Percentiles rank a stretch among this genome's conserved stretches.
Evolutionary conservation across 2,113 vertebrate genomes (phyloP).

Genomic region (Gasterosteus nipponicus): DNA sequence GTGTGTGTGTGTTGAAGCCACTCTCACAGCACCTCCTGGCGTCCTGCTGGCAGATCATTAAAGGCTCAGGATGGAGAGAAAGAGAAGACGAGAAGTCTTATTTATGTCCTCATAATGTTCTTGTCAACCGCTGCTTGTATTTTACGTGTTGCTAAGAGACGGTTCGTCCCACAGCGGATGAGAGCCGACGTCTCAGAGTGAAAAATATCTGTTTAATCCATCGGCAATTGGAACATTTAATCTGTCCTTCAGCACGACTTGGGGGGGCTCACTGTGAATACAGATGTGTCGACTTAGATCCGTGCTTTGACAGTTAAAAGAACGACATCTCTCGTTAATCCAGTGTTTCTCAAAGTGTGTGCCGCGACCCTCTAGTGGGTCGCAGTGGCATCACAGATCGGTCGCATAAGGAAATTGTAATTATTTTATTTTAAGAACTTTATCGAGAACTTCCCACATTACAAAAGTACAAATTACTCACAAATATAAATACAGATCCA

Average conservation of each 20-base stretch:
- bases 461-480: too few species aligned
- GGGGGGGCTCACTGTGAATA: neutral
- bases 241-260: neutral
- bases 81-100: neutral
- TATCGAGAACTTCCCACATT: too few species aligned
- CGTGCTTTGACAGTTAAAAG: neutral
- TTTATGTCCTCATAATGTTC: neutral
- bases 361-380: too few species aligned
- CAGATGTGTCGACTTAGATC: neutral
- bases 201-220: neutral
- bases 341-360: too few species aligned
- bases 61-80: slow-evolving; percentile 23
- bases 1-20: slow-evolving; percentile 53
- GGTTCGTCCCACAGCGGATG: neutral
- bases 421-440: too few species aligned
- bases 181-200: neutral
- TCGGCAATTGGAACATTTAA: neutral
- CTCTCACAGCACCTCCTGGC: slow-evolving; percentile 75
- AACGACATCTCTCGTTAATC: too few species aligned
- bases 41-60: slow-evolving; percentile 66
- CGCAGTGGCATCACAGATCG: too few species aligned
- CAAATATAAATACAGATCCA: too few species aligned
- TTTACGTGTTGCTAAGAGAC: neutral
- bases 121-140: slow-evolving; percentile 2
- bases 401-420: too few species aligned